Evolutionary conservation across 1,140 invertebrate species (phyloP).

Genomic region (Apis laboriosa): DNA sequence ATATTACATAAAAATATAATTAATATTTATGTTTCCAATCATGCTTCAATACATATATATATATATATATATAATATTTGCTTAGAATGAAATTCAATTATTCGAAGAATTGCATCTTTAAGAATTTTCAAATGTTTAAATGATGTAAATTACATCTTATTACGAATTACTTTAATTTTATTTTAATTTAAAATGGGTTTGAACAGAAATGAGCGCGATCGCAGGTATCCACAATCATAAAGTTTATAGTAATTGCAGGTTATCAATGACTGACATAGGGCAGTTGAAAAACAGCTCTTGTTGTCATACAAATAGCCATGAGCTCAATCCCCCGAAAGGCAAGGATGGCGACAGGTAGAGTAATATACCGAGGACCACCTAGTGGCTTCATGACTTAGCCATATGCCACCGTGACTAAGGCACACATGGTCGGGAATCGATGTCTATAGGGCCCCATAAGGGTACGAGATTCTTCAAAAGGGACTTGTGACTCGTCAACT

Average conservation of each 20-base stretch:
- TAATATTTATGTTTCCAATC: too few relatives aligned
- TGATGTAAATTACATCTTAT: too few relatives aligned
- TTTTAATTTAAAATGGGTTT: neutral
- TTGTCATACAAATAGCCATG: conserved; percentile 77
- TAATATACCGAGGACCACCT: conserved; percentile 80
- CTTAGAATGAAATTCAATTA: neutral
- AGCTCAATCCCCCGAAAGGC: conserved; percentile 57
- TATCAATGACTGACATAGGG: conserved; percentile 58
- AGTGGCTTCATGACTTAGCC: conserved; percentile 79
- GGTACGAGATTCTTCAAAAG: conserved; percentile 42
- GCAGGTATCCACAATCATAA: neutral
- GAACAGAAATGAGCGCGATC: neutral
- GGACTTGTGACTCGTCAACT: neutral
- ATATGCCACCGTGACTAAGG: conserved; percentile 81
- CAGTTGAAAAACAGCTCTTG: conserved; percentile 57
- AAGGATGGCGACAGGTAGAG: conserved; percentile 78
- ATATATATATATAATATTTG: neutral
- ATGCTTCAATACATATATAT: neutral
- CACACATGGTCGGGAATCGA: conserved; percentile 76
- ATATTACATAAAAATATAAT: neutral
- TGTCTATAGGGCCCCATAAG: conserved; percentile 43
- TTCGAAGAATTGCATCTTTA: neutral
- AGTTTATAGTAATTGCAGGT: conserved; percentile 23
- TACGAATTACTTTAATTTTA: neutral
- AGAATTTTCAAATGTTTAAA: neutral